Base-by-base conservation (phyloP, 2,797 vertebrate species). In the Anas bahamensis region DNA sequence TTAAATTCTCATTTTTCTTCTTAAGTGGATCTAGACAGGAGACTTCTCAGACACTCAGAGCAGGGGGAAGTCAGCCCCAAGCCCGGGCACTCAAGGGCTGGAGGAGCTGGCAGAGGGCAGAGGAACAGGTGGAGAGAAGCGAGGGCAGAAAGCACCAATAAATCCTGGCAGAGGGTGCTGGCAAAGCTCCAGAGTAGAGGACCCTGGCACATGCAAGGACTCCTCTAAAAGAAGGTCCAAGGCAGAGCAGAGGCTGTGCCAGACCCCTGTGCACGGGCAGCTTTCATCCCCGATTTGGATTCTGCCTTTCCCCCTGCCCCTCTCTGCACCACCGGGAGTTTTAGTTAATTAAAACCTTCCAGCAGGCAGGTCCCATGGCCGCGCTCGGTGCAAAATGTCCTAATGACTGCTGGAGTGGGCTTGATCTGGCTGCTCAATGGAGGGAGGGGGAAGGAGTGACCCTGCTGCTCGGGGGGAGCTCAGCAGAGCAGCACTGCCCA, bases 331-430 rank as follows among this genome's bases (percentile, higher is more conserved):
- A 66, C 42, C 1, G 88, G 92, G 44, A 90, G 61, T 16, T 83
- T 79, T 13, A 69, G 74, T 69, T 96, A 95, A 96, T 97, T 95
- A 95, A 91, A 92, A 76, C 42, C 87, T 88, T 94, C 91, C 93
- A 80, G 37, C 94, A 88, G 93, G 77, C 89, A 89, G 74, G 72
- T 76, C 81, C 44, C 41, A 76, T 69, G 89, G 66, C 89, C 66
- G 61, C 21, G 10, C 78, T 75, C 39, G 8, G 69, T 78, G 56
- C 69, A 91, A 96, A 96, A 97, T 95, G 90, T 95, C 96, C 71
- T 94, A 87, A 93, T 55, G 78, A 77, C 59, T 5, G 52, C 60
- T 72, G 55, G 55, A 59, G 10, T 59, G 52, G 79, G 77, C 71
- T 35, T 59, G 88, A 70, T 17, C 28, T 44, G 69, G 31, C 13